Evolutionary conservation across 2,888 invertebrate species (phyloP).

Genomic region (Orthosia cruda): DNA sequence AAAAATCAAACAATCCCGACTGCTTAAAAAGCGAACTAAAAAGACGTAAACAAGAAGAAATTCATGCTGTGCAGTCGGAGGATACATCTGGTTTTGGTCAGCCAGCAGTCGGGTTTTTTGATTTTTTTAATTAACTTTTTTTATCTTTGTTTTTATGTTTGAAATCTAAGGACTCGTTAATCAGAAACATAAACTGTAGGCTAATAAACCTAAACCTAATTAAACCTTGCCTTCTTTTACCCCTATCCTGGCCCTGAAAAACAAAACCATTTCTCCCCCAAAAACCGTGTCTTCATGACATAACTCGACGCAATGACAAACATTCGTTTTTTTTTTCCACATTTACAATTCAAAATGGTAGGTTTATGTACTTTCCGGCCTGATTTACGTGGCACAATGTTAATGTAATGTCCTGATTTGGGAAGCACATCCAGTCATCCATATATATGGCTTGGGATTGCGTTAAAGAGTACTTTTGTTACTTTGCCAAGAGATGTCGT

Average conservation of each 20-base stretch:
- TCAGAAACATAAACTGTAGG: no score
- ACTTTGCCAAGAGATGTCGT: slow-evolving; percentile 39
- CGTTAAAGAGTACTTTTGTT: slow-evolving; percentile 22
- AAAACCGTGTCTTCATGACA: slow-evolving; percentile 31
- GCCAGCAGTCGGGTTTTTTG: no score
- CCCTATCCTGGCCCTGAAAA: not conserved
- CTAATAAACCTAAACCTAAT: not conserved
- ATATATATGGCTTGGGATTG: slow-evolving; percentile 41
- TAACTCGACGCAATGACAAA: slow-evolving; percentile 53
- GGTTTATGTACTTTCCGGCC: slow-evolving; percentile 57
- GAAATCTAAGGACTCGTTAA: no score
- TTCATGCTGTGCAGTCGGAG: no score
- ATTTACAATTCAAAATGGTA: slow-evolving; percentile 69
- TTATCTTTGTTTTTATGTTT: no score
- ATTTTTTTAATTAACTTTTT: no score
- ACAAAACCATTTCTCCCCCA: not conserved
- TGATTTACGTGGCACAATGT: slow-evolving; percentile 62
- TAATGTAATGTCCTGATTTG: slow-evolving; percentile 59
- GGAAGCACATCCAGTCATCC: slow-evolving; percentile 41
- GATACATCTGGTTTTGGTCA: no score
- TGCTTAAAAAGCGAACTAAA: no score
- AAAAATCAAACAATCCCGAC: no score
- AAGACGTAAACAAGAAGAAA: no score
- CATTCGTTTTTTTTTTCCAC: slow-evolving; percentile 57
- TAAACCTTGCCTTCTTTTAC: not conserved